Base-by-base conservation (phyloP, 2,888 invertebrate species). In the Polyommatus icarus region DNA sequence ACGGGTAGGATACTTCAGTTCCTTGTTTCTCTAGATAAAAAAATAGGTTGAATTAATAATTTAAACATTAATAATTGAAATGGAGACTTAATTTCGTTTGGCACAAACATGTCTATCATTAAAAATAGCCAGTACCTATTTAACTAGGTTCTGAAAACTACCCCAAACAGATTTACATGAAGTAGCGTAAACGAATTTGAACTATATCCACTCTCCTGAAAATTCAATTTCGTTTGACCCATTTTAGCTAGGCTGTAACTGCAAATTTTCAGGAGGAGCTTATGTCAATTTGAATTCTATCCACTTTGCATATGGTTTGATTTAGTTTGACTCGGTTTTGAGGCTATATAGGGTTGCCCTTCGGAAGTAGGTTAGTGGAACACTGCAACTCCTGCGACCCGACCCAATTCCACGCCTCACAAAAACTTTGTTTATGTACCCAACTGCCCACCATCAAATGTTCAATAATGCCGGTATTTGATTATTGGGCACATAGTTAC, bases 301-400 rank as follows among this genome's bases (percentile, higher is more conserved):
- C 20, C 8, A 3, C 24, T 40, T 72, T 40, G 10, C 1, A 3
- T 4, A 72, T 24, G 61, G 24, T 61, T 40, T 40, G 10, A 72
- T 36, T 20, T 20, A 1, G 36, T 40, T 18, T 72, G 36, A 40
- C 4, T 20, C 36, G 3, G 71, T 71, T 85, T 18, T n/a, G 32
- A 36, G 50, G 46, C 83, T 46, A 46, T 82, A 78, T 78, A 78
- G 78, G 81, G 80, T 80, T 86, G 89, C 89, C 90, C 90, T 90
- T 90, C 88, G 85, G 87, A 93, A 87, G 84, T 92, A 83, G 93
- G 93, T 92, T 85, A 93, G 85, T 86, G 78, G 92, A 90, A 79
- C 77, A 57, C 85, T 91, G 91, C 92, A 92, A 86, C 90, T 77
- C 77, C 77, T 18, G 77, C 50, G 77, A 71, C 89, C 89, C 90